These are phyloP conservation scores for Euplexia lucipara DNA, from an alignment of 2,888 invertebrate genomes.

Conservation along the genomic window DNA sequence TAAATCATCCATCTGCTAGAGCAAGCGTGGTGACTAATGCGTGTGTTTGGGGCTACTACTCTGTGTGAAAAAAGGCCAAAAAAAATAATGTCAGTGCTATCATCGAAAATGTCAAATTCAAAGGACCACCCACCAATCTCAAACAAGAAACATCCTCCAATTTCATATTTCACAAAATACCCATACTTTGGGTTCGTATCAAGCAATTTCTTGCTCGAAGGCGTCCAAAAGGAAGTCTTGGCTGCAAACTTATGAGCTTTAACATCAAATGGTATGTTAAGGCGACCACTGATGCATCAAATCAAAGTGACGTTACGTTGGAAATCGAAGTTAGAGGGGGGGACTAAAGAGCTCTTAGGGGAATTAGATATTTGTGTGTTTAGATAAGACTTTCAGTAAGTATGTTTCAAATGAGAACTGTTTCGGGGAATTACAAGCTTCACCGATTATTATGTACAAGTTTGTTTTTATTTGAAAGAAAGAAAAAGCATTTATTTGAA, in stretches of 20 bases:
- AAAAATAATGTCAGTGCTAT: slow-evolving; percentile 1
- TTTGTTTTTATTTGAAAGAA: no score
- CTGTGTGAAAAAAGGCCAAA: not conserved
- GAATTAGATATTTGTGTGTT: slow-evolving; percentile 25
- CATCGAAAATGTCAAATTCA: slow-evolving; percentile 3
- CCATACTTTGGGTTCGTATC: slow-evolving; percentile 47
- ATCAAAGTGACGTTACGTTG: slow-evolving; percentile 69
- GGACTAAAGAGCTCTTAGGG: slow-evolving; percentile 17
- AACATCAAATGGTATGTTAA: slow-evolving; percentile 66
- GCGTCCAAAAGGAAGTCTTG: slow-evolving; percentile 64
- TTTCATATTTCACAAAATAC: slow-evolving; percentile 64
- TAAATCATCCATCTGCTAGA: no score
- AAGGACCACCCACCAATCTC: slow-evolving; percentile 8
- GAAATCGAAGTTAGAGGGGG: slow-evolving; percentile 35
- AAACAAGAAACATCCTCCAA: slow-evolving; percentile 46
- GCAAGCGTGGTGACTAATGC: no score
- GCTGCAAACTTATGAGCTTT: slow-evolving; percentile 63
- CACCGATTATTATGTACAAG: not conserved
- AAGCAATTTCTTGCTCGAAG: slow-evolving; percentile 74
- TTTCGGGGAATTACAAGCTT: not conserved
- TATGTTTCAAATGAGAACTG: not conserved
- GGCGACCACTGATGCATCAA: slow-evolving; percentile 74
- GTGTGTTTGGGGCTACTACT: no score
- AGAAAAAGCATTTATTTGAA: no score
- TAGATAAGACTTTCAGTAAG: slow-evolving; percentile 2